Evolutionary conservation across 1,140 invertebrate genomes (phyloP), one percentile per base, ranked within the genome.

Genomic region (Anoplolepis gracilipes): DNA sequence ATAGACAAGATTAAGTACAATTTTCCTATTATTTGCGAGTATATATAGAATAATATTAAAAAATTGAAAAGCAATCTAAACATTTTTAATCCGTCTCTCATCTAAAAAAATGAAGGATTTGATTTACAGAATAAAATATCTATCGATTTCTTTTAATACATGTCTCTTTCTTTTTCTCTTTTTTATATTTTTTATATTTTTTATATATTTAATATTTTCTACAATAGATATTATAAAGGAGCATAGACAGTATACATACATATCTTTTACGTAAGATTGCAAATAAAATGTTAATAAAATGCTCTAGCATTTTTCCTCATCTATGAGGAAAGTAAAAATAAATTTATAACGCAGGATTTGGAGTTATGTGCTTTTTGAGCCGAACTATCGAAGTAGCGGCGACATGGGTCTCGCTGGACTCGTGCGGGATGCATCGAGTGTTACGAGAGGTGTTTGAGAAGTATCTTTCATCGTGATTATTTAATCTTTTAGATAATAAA

Each of bases 381-480:
- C 77, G 64, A 79, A 10, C 22, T 22, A 33, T 79, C 49, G 42
- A 79, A 53, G 42, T 36, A 7, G 28, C 30, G 8, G 3, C n/a
- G n/a, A 67, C 13, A n/a, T 69, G 77, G 39, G 33, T 79, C 42
- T 16, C 67, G 49, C 55, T 19, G 62, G 42, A 33, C 16, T 55
- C 11, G 22, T 61, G 11, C 8, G 67, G 76, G 13, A 79, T 69
- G 39, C 77, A 79, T 61, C 75, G 59, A 79, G 46, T 49, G 46
- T 79, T 67, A 79, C 62, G 77, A 79, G 77, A 11, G 49, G 64
- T 79, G 64, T 79, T 79, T 49, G 77, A 79, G 77, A 79, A 57
- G 33, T 55, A 79, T 22, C 22, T 79, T 55, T 69, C 5, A 55
- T 53, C 62, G 30, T 11, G 10, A 67, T 79, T 36, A 67, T 33